A percentile compares a stretch with the other conserved stretches of the same genome.
Conservation (phyloP, 2,888 invertebrate species). For the Andrena praecox region DNA sequence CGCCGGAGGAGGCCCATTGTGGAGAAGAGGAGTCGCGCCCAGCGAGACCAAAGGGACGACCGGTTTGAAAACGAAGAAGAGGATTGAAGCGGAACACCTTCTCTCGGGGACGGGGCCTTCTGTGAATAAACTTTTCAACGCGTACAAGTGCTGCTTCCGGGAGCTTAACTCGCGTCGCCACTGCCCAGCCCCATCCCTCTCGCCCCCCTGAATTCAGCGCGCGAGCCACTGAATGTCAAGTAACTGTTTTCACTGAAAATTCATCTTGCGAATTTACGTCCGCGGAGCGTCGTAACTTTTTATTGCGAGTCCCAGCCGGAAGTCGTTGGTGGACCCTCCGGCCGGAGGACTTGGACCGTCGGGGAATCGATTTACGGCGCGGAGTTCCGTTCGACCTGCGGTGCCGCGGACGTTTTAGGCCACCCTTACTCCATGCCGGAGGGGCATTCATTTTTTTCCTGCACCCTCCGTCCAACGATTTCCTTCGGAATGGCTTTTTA, state of each 20-base stretch:
- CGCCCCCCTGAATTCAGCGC: slow-evolving; percentile 24
- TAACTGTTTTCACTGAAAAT: slow-evolving; percentile 56
- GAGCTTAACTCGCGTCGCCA: slow-evolving; percentile 7
- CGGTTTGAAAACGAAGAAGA: slow-evolving; percentile 39
- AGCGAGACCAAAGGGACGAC: slow-evolving; percentile 35
- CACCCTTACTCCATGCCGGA: not conserved
- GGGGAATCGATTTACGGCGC: slow-evolving; percentile 20
- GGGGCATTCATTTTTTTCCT: not conserved
- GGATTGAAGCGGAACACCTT: slow-evolving; percentile 56
- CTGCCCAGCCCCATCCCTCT: not conserved
- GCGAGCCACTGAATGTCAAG: slow-evolving; percentile 56
- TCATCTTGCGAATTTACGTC: slow-evolving; percentile 43
- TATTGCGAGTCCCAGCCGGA: slow-evolving; percentile 5
- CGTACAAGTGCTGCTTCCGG: slow-evolving; percentile 54
- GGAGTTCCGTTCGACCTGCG: not conserved
- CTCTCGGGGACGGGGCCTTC: slow-evolving; percentile 57
- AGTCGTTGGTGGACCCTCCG: not conserved
- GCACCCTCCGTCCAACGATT: not conserved
- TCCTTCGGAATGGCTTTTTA: not conserved
- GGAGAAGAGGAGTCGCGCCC: not conserved
- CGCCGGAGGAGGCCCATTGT: slow-evolving; percentile 24
- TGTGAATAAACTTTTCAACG: slow-evolving; percentile 76
- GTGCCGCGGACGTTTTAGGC: not conserved
- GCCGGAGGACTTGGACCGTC: not conserved
- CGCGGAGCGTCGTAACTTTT: slow-evolving; percentile 45